Evolutionary conservation across 2,113 vertebrate species (phyloP).

Genomic region (Rhynchopsitta pachyrhyncha): DNA sequence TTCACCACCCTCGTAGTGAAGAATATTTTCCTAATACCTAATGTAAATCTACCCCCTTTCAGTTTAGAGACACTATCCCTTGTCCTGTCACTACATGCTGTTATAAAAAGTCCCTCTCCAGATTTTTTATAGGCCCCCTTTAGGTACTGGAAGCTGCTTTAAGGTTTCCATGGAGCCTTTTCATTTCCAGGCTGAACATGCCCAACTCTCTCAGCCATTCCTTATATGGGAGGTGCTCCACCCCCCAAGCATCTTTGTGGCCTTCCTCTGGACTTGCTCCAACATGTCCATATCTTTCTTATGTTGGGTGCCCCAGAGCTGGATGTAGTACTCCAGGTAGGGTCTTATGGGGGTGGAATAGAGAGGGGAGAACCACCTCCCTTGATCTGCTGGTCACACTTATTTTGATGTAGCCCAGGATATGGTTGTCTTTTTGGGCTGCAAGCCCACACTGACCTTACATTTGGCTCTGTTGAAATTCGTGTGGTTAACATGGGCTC

Average conservation of each 20-base stretch:
- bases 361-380: neutral
- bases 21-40: neutral
- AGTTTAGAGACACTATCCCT: neutral
- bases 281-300: neutral
- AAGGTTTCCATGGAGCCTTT: neutral
- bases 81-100: neutral
- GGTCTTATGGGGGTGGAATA: neutral
- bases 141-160: neutral
- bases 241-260: neutral
- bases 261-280: neutral
- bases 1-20: neutral
- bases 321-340: neutral
- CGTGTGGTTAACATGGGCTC: fast-evolving
- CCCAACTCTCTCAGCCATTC: neutral
- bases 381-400: neutral
- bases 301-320: neutral
- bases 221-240: neutral
- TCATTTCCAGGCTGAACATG: neutral
- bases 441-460: neutral
- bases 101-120: neutral
- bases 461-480: neutral
- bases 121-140: neutral
- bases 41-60: neutral
- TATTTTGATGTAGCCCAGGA: neutral
- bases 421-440: neutral